A percentile compares a stretch with the other conserved stretches of the same genome.
phyloP scores from a whole-genome alignment of 2,113 vertebrate genomes.

The Abramis brama region DNA sequence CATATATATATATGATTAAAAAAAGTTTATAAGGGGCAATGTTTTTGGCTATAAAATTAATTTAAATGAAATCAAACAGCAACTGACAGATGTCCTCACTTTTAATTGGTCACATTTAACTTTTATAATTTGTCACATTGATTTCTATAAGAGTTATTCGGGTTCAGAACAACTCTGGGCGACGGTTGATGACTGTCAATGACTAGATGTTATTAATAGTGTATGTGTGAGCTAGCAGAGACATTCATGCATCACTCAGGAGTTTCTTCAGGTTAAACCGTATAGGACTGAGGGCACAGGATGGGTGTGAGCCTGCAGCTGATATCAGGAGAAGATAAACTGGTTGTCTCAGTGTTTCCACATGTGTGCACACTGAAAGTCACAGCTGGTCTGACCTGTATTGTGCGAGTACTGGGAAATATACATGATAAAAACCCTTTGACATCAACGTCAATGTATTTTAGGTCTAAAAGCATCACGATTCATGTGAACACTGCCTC shows the following conservation, averaged over 20 bases:
- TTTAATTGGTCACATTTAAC: background rate
- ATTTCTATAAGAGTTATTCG: background rate
- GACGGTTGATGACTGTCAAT: background rate
- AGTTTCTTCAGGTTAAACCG: background rate
- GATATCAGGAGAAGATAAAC: conserved; percentile 10
- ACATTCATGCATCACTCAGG: background rate
- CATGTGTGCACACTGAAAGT: background rate
- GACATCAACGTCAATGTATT: background rate
- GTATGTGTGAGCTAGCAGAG: background rate
- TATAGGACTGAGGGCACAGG: background rate
- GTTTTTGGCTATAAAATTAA: background rate
- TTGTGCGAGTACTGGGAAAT: background rate
- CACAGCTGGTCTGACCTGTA: conserved; percentile 36
- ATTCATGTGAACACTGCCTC: background rate
- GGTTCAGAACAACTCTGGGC: background rate
- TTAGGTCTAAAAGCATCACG: too few species aligned
- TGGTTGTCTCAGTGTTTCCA: conserved; percentile 25
- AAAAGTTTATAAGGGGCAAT: too few species aligned
- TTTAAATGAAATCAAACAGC: background rate
- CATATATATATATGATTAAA: too few species aligned
- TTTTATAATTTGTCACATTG: background rate
- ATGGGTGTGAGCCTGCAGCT: conserved; percentile 14
- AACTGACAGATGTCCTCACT: background rate
- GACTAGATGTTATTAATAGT: background rate
- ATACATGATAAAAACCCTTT: background rate